Base-by-base conservation (phyloP, 2,113 vertebrate species). In the Sceloporus tristichus region DNA sequence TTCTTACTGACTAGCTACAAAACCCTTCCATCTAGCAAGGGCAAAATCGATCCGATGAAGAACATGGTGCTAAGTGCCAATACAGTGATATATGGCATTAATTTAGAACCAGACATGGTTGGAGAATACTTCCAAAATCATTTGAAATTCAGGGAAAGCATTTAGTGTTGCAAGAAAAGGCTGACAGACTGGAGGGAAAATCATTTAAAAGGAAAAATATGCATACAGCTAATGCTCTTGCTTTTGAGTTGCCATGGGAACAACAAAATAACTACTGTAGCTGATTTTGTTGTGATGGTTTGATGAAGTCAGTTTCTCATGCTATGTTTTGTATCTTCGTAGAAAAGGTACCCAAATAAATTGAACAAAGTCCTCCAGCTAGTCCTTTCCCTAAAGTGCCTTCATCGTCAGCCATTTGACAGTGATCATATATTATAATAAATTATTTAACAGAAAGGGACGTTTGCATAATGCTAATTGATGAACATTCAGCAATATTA, bases 21-120 rank as follows among this genome's bases (percentile, higher is more conserved):
- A 93, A 90, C 19, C 88, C 88, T 86, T 88, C 88, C 38, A 23
- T 85, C 90, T 94, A 92, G 88, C 94, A 92, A 87, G 89, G 91
- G 91, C 91, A 93, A 95, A 96, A 97, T 92, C 96, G 96, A 97
- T 97, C 95, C 91, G 94, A 92, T 96, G 94, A 95, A 96, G 96
- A 96, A 95, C 94, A 95, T 92, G 95, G 95, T 95, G 93, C 97
- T 95, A 97, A 94, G 92, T 85, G 71, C 93, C 95, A 94, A 98
- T 97, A 96, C 91, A 82, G 92, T 97, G 97, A 98, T 97, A 96
- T 96, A 98, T 96, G 89, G 95, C 94, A 56, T 95, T 96, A 95
- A 97, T 97, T 96, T 92, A 85, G 78, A 95, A 88, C 85, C 92
- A 93, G 94, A 92, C 90, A 92, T 92, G 91, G 79, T 38, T 77